Conservation (phyloP, 2,797 vertebrate species). For the Sus cebifrons region DNA sequence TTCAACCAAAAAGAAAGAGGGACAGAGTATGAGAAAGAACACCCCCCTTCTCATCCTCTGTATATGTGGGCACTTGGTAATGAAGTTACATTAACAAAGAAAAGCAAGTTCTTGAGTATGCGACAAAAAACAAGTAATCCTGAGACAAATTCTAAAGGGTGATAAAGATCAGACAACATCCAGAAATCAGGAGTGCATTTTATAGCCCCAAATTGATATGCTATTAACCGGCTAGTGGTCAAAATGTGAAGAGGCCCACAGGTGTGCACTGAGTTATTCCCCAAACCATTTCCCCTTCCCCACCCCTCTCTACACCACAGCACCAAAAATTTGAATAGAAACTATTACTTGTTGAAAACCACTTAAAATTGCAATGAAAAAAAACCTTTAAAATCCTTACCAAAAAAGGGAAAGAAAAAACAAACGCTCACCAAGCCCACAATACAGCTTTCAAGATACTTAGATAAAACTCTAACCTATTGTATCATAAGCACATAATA, state of each 20-base stretch:
- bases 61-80: slow-evolving; percentile 74
- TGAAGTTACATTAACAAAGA: slow-evolving; percentile 78
- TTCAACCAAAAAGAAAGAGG: slow-evolving; percentile 76
- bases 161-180: slow-evolving; percentile 74
- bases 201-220: slow-evolving; percentile 70
- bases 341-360: slow-evolving; percentile 88
- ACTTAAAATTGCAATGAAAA: slow-evolving; percentile 83
- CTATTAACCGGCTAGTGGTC: slow-evolving; percentile 70
- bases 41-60: slow-evolving; percentile 69
- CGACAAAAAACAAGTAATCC: slow-evolving; percentile 82
- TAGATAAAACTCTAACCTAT: slow-evolving; percentile 92
- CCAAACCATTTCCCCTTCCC: slow-evolving; percentile 49
- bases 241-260: slow-evolving; percentile 76
- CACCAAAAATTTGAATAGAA: slow-evolving; percentile 89
- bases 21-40: slow-evolving; percentile 66
- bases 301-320: slow-evolving; percentile 87
- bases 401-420: slow-evolving; percentile 84
- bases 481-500: slow-evolving; percentile 93
- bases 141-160: slow-evolving; percentile 78
- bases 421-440: slow-evolving; percentile 90
- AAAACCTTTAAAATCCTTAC: slow-evolving; percentile 87
- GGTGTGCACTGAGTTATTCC: slow-evolving; percentile 73
- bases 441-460: slow-evolving; percentile 91
- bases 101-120: slow-evolving; percentile 81
- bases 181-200: slow-evolving; percentile 78